Base-by-base conservation (phyloP, 2,797 vertebrate genomes). In the Gymnodraco acuticeps region DNA sequence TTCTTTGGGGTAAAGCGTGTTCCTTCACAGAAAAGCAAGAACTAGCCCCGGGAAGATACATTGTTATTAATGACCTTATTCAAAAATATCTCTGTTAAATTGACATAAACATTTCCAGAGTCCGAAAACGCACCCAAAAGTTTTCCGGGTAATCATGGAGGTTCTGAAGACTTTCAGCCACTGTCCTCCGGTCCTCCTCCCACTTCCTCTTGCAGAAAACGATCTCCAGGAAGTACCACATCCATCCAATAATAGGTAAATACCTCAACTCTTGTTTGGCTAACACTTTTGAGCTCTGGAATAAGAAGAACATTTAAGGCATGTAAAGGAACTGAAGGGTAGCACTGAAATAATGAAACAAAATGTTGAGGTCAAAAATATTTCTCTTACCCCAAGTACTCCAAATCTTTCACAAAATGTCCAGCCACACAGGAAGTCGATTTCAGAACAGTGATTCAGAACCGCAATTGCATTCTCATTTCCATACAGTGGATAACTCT, bases 181-280 rank as follows among this genome's bases (percentile, higher is more conserved):
- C 96, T 0, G 94, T 98, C 82, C 74, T 95, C 15, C 95, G 92
- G 87, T 99, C 98, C 31, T 98, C 97, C 69, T 99, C 98, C 98
- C 98, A 99, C 77, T 96, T 97, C 58, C 98, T 96, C 48, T 97
- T 96, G 88, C 97, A 99, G 92, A 99, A 99, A 46, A 99, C 97
- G 3, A 99, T 97, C 92, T 99, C 98, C 10, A 97, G 90, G 89
- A 99, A 99, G 92, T 98, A 98, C 98, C 98, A 99, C 97, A 98
- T 98, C 98, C 98, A 99, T 73, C 98, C 98, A 27, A 99, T 97
- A 48, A 99, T 65, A 0, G 98, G 98, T 45, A 99, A 91, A 14
- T 97, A 99, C 7, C 96, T 93, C 79, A 99, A 88, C 83, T 99
- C 96, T 64, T 98, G 97, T 91, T 99, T 99, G 56, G 97, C 98